These are phyloP conservation scores for Tetramorium simillimum DNA, from an alignment of 1,140 invertebrate genomes.

Conservation along the genomic window DNA sequence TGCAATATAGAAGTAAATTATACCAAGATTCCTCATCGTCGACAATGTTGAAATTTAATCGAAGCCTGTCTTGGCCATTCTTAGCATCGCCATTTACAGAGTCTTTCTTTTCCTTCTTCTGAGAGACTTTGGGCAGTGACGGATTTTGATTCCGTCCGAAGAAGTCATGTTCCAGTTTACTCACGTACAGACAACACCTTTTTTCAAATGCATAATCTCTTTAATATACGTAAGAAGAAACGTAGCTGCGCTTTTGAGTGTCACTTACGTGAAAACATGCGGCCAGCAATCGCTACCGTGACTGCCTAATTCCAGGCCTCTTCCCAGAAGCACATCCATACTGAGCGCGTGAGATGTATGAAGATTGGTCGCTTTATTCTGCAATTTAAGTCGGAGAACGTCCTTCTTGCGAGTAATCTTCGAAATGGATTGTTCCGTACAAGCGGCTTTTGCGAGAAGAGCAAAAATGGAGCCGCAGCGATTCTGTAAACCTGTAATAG, in stretches of 20 bases:
- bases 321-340: slow-evolving; percentile 93
- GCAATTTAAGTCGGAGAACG: slow-evolving; percentile 82
- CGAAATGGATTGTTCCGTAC: slow-evolving; percentile 87
- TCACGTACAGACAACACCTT: slow-evolving; percentile 94
- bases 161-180: slow-evolving; percentile 94
- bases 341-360: slow-evolving; percentile 95
- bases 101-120: slow-evolving; percentile 84
- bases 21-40: slow-evolving; percentile 92
- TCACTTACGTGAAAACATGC: slow-evolving; percentile 93
- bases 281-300: slow-evolving; percentile 97
- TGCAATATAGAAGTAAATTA: slow-evolving; percentile 54
- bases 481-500: slow-evolving; percentile 89
- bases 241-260: not conserved
- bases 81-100: slow-evolving; percentile 76
- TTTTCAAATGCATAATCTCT: slow-evolving; percentile 3
- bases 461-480: slow-evolving; percentile 93
- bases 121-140: slow-evolving; percentile 80
- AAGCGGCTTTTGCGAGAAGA: slow-evolving; percentile 91
- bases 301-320: slow-evolving; percentile 95
- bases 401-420: slow-evolving; percentile 83
- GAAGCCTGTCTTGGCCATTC: slow-evolving; percentile 81
- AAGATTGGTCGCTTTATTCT: slow-evolving; percentile 89
- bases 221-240: not conserved
- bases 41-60: slow-evolving; percentile 86
- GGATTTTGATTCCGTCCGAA: slow-evolving; percentile 89